phyloP scores from a whole-genome alignment of 2,113 vertebrate species.

The Butorides virescens region DNA sequence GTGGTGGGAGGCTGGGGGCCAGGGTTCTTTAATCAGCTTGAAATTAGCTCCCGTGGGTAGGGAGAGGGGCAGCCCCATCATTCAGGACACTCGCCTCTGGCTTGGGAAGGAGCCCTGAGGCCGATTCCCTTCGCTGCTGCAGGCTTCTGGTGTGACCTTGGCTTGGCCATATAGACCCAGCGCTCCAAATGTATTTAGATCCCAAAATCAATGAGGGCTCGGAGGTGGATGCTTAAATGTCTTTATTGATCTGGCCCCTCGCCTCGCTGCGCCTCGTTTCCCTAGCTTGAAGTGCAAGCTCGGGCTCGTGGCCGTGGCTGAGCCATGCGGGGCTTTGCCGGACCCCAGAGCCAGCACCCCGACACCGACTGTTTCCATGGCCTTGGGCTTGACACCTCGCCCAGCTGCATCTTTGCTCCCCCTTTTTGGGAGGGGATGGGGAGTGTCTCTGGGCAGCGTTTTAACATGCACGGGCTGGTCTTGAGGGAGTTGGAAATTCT shows the following conservation, averaged over 20 bases:
- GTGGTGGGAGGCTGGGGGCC: accelerated
- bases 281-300: not conserved
- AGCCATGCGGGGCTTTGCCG: not conserved
- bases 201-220: not conserved
- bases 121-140: not conserved
- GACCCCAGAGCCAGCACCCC: not conserved
- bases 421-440: accelerated
- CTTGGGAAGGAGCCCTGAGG: not conserved
- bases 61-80: not conserved
- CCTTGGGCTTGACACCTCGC: not conserved
- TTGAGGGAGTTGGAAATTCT: not conserved
- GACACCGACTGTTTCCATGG: accelerated
- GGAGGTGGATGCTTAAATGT: not conserved
- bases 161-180: not conserved
- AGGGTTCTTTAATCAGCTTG: not conserved
- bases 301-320: accelerated
- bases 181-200: not conserved
- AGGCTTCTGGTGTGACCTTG: not conserved
- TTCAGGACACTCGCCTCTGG: not conserved
- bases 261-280: not conserved
- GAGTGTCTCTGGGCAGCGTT: accelerated
- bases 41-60: not conserved
- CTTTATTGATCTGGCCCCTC: not conserved
- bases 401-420: not conserved
- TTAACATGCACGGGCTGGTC: not conserved